Conservation (phyloP, 2,113 vertebrate species). For the Leuciscus idus region DNA sequence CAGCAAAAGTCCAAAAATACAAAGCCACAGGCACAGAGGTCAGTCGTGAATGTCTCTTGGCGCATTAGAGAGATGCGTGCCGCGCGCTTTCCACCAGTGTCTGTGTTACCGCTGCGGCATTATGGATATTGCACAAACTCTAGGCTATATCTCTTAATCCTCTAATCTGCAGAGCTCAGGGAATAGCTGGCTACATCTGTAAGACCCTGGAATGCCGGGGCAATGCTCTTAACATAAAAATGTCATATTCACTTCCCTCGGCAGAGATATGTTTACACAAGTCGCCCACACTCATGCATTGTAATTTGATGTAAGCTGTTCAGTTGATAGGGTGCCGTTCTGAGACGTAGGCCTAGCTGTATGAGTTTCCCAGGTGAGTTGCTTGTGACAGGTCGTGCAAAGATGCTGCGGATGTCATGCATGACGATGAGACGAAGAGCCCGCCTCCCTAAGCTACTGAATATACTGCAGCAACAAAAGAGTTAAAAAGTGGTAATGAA, state of each 20-base stretch:
- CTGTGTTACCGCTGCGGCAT: conserved; percentile 45
- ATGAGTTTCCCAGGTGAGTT: conserved; percentile 43
- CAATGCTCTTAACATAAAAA: conserved; percentile 35
- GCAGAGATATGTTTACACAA: conserved; percentile 42
- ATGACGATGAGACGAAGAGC: not conserved
- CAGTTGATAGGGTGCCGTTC: conserved; percentile 47
- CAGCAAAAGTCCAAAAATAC: not conserved
- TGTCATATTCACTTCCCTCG: conserved; percentile 23
- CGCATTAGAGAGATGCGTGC: not conserved
- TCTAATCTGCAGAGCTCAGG: conserved; percentile 58
- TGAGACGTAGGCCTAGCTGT: not conserved
- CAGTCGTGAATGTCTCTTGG: conserved; percentile 10
- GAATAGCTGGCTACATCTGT: conserved; percentile 55
- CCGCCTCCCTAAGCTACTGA: not conserved
- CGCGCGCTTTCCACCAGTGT: conserved; percentile 5
- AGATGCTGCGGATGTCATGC: not conserved
- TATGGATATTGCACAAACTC: conserved; percentile 58
- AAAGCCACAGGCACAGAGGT: conserved; percentile 22
- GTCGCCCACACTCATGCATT: conserved; percentile 37
- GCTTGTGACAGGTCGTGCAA: conserved; percentile 38
- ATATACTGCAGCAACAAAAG: not conserved
- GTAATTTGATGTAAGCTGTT: conserved; percentile 60
- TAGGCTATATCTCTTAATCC: conserved; percentile 61
- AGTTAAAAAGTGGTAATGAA: not conserved
- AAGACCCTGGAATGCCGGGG: conserved; percentile 40